Base-by-base conservation (phyloP, 2,888 invertebrate species). In the Hirtodrosophila confusa region DNA sequence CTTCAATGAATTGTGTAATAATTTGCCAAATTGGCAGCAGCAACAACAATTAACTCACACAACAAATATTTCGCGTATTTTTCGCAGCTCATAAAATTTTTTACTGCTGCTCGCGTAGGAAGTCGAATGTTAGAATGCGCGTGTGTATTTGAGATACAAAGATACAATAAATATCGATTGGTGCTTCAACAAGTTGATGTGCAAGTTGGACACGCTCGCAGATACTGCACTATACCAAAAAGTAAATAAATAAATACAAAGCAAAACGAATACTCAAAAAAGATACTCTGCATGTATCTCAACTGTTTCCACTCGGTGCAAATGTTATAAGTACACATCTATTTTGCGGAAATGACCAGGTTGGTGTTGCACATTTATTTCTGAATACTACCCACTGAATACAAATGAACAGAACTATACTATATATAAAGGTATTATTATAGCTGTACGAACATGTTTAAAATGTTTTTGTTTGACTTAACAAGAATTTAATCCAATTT, bases 311-410 rank as follows among this genome's bases (percentile, higher is more conserved):
- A 47, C 17, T 31, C 39, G 35, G 43, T 62, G 78, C 70, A 70
- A 75, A 75, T 75, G 79, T 48, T 78, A 39, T 75, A 69, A 39
- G 36, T 43, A 27, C 11, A 43, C 31, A 40, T 11, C 43, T 45
- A 27, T 44, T 69, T 72, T 68, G 47, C 67, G 88, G 87, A 88
- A 75, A 84, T 84, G 84, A 84, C 84, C 69, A 84, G 84, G 84
- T 84, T 77, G 55, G 80, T 76, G 41, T 17, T 64, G 12, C 12
- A n/a, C 10, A 17, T 45, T 17, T 33, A 37, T 27, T 45, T 10
- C 27, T 31, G n/a, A n/a, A n/a, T n/a, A 51, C 10, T n/a, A 17
- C 8, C 31, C 10, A 2, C 31, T 6, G 36, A 11, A n/a, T 27
- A 36, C 3, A 11, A n/a, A 11, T 3, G 2, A 36, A 11, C 3